These are phyloP conservation scores for Chrysogorgia sp. DNA, from an alignment of 92 coral and sea anemone species.

Conservation along the genomic window DNA sequence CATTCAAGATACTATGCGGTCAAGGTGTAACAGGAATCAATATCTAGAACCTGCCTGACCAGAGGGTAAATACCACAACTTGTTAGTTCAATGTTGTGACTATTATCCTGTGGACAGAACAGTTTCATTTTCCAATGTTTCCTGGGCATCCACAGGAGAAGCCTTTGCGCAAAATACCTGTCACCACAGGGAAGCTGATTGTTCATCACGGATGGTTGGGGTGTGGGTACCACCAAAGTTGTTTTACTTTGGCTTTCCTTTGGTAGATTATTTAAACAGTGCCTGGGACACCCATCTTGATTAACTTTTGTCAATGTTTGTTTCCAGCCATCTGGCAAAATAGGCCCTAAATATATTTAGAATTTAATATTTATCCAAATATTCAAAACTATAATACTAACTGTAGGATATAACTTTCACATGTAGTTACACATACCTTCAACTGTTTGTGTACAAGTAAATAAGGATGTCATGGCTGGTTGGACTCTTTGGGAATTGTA, in stretches of 20 bases:
- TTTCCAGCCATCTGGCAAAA: slow-evolving; percentile 33
- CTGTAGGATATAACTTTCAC: too few species aligned
- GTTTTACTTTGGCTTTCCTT: slow-evolving; percentile 34
- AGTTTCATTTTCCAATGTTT: slow-evolving; percentile 47
- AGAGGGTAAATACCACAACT: slow-evolving; percentile 34
- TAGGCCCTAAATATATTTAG: slow-evolving; percentile 20
- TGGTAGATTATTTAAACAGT: slow-evolving; percentile 12
- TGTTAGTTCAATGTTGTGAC: slow-evolving; percentile 20
- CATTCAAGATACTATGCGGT: slow-evolving; percentile 37
- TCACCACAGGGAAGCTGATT: slow-evolving; percentile 15
- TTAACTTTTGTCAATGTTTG: slow-evolving; percentile 20
- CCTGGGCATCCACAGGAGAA: slow-evolving; percentile 48
- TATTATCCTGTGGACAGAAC: slow-evolving; percentile 47
- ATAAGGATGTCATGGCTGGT: too few species aligned
- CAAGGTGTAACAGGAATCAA: slow-evolving; percentile 35
- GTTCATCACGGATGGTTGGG: slow-evolving; percentile 33
- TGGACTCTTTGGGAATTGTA: too few species aligned
- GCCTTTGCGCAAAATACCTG: slow-evolving; percentile 36
- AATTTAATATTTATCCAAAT: too few species aligned
- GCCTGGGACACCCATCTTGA: slow-evolving; percentile 47
- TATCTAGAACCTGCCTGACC: slow-evolving; percentile 47
- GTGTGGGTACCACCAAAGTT: slow-evolving; percentile 56
- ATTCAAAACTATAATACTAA: too few species aligned
- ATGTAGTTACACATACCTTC: too few species aligned
- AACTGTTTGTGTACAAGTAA: too few species aligned